Base-by-base conservation (phyloP, 2,888 invertebrate species). In the Endomychus coccineus region DNA sequence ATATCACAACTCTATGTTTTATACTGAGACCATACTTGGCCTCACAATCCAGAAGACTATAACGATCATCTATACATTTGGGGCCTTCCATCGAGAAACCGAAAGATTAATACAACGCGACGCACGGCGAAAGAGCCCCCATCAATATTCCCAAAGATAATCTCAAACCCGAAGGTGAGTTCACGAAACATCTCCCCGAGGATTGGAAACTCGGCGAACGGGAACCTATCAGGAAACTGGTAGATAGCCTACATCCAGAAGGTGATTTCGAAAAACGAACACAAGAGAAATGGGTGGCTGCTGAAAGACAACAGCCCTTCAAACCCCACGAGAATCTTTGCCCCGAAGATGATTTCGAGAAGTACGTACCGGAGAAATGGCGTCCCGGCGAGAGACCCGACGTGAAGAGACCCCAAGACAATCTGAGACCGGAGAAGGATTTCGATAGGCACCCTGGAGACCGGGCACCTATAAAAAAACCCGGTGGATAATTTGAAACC, bases 21-120 rank as follows among this genome's bases (percentile, higher is more conserved):
- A 73, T 72, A 1, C 66, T 89, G 89, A 62, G 84, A 84, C 51
- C 89, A 89, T 69, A 79, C 83, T 56, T 89, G 89, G 67, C 77
- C 83, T 50, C 87, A 86, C 68, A 57, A 65, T 23, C 61, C 62
- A 58, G 75, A 76, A 63, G 70, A 71, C 19, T 67, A 80, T 59
- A 78, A 79, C 58, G 83, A 84, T 59, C 78, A 84, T 56, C 69
- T 85, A n/a, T n/a, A 29, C 77, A 76, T 35, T 71, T 77, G 49
- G 83, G 83, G 9, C 78, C 73, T 2, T 75, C 75, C 48, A 58
- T 66, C 30, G 71, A 69, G 1, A 61, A 69, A 49, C 66, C 71
- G 44, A 69, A 65, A 32, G 66, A 67, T 34, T 73, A 74, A 46
- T 70, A 68, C 43, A 62, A 62, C 28, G 68, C 68, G 3, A 63